These are phyloP conservation scores for Tyria jacobaeae DNA, from an alignment of 2,888 invertebrate genomes.

Conservation along the genomic window DNA sequence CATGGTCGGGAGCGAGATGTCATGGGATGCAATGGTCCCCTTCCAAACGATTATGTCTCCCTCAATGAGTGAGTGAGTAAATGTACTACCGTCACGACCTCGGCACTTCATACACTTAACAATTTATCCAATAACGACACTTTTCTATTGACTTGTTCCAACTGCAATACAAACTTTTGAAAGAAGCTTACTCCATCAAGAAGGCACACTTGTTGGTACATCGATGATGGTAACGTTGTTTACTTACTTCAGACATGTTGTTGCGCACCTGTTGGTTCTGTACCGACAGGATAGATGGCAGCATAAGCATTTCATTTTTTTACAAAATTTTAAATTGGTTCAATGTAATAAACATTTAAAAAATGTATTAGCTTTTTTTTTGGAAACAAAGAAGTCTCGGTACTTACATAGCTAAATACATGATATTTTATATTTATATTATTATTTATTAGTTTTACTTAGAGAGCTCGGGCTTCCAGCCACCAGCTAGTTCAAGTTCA, in stretches of 20 bases:
- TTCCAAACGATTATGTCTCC: no score
- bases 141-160: background rate
- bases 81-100: background rate
- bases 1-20: no score
- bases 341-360: no score
- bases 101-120: background rate
- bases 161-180: slow-evolving; percentile 8
- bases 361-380: no score
- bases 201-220: slow-evolving; percentile 18
- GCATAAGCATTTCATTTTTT: slow-evolving; percentile 33
- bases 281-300: slow-evolving; percentile 55
- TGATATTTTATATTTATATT: no score
- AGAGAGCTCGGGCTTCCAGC: no score
- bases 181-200: slow-evolving; percentile 27
- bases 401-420: no score
- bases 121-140: background rate
- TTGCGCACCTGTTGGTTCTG: slow-evolving; percentile 47
- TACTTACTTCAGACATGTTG: slow-evolving; percentile 37
- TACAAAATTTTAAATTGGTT: background rate
- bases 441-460: no score
- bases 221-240: slow-evolving; percentile 24
- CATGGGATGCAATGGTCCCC: no score
- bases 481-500: no score
- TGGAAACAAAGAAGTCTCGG: no score
- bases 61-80: no score